Base-by-base conservation (phyloP, 2,113 vertebrate species). In the Sigmodon hispidus region DNA sequence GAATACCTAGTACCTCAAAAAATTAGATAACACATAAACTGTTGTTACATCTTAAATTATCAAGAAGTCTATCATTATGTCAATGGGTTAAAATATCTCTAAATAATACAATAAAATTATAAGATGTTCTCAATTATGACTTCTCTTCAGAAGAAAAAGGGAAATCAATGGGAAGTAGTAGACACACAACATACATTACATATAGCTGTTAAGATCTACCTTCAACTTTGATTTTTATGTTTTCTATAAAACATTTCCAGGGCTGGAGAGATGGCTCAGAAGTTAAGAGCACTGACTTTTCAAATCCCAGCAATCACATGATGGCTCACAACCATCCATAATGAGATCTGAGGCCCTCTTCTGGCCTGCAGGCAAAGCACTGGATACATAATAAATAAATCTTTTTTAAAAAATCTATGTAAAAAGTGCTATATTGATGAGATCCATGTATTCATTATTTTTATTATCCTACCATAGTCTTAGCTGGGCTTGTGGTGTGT, bases 21-120 rank as follows among this genome's bases (percentile, higher is more conserved):
- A 92, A 87, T 36, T 65, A 85, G 19, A 90, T 19, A 55, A 95
- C 92, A 75, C 21, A 52, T 50, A 52, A 95, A 80, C 73, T 84
- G 31, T 67, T 79, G 55, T 6, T 81, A 80, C 92, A 89, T 87
- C 55, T 92, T 91, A 87, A 91, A 55, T 84, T 80, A 17, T 91
- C 22, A 87, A 95, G 75, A 87, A 86, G 43, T 36, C 7, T 83
- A 93, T 81, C 34, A 86, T 67, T 96, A 87, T 0, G 40, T 72
- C 86, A 96, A 77, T 83, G n/a, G 43, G 5, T 63, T 88, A 92
- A 87, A 76, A 72, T 19, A 55, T 70, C 48, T 70, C 76, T 85
- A 90, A 96, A 87, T 29, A 40, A 96, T 90, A 91, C 40, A 90
- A 52, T 36, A 50, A 83, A 90, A 79, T 36, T 67, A 86, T 52